Evolutionary conservation across 2,797 vertebrate genomes (phyloP).

Genomic region (Coracias cyanogaster): DNA sequence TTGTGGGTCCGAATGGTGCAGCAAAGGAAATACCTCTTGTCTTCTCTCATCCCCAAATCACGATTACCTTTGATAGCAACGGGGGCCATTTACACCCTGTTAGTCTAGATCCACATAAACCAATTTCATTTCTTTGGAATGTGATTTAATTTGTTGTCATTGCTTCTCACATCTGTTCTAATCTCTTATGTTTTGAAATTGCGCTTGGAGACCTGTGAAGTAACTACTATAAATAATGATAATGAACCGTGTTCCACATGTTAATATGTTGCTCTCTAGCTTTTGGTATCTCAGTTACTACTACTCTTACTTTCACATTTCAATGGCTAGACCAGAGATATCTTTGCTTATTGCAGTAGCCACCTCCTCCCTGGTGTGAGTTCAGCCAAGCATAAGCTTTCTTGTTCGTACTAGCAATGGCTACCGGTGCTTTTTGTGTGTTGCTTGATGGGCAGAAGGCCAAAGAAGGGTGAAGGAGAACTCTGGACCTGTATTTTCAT

Average conservation of each 20-base stretch:
- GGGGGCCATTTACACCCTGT: background rate
- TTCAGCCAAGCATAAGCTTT: background rate
- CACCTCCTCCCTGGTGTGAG: background rate
- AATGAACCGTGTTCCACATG: background rate
- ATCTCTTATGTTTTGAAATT: background rate
- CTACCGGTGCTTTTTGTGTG: rapidly evolving
- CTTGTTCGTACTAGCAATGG: background rate
- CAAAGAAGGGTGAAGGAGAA: background rate
- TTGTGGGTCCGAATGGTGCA: background rate
- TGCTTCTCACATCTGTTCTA: background rate
- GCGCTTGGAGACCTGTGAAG: background rate
- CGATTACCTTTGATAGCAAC: background rate
- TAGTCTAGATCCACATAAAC: background rate
- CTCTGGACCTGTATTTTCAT: background rate
- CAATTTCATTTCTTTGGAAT: background rate
- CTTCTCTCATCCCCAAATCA: background rate
- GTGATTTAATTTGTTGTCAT: background rate
- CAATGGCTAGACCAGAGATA: background rate
- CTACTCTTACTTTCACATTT: background rate
- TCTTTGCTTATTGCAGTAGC: background rate
- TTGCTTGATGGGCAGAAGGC: background rate
- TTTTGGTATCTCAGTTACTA: background rate
- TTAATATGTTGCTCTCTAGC: background rate
- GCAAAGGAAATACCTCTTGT: background rate
- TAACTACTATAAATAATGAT: background rate